Percentiles rank a stretch among this genome's conserved stretches.
These are phyloP conservation scores for Tinamus guttatus DNA, from an alignment of 2,113 vertebrate species.

Conservation along the genomic window DNA sequence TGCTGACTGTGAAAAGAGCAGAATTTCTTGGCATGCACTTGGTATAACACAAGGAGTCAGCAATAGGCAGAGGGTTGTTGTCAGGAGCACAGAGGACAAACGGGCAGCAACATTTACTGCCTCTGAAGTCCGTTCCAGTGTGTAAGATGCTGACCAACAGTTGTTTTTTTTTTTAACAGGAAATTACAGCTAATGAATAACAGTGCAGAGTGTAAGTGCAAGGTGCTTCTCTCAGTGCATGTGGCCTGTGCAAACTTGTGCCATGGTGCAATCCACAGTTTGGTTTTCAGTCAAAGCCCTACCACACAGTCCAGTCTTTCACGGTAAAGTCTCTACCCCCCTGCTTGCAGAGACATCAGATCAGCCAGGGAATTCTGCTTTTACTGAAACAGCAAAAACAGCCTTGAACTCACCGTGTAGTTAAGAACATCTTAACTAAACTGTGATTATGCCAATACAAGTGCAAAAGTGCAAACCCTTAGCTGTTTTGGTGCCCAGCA, in stretches of 20 bases:
- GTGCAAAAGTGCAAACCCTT: background rate
- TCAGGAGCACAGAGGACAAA: background rate
- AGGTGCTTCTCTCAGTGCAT: background rate
- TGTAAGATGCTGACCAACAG: background rate
- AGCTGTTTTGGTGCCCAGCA: background rate
- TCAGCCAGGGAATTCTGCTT: background rate
- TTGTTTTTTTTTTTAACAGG: background rate
- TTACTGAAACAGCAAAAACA: background rate
- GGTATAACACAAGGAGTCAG: background rate
- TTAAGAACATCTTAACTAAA: background rate
- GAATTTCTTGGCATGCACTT: background rate
- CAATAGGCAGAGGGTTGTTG: fast-evolving
- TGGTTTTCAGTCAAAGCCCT: background rate
- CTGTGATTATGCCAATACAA: background rate
- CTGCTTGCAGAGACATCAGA: background rate
- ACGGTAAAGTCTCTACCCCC: background rate
- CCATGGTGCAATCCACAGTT: background rate
- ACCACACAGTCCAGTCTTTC: background rate
- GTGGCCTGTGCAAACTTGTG: background rate
- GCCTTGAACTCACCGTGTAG: background rate
- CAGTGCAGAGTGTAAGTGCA: fast-evolving
- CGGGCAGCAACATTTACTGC: background rate
- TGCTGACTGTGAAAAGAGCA: background rate
- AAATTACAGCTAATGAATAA: background rate
- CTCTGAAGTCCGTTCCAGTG: background rate